Evolutionary conservation across 2,888 invertebrate species (phyloP), one percentile per base, ranked within the genome.

Genomic region (Drosophila lacicola): DNA sequence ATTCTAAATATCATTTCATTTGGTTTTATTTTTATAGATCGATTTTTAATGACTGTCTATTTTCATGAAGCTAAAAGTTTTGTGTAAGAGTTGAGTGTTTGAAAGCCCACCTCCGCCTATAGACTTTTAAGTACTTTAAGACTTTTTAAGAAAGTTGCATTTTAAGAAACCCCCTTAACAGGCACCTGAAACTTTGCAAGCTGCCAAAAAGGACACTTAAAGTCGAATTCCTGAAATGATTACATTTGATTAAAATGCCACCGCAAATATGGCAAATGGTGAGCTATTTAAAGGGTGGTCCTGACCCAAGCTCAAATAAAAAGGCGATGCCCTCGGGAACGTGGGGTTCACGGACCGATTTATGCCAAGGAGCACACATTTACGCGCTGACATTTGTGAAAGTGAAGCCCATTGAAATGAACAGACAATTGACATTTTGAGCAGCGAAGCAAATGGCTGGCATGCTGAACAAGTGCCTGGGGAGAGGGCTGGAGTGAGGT

Each of bases 371-470:
- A 57, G 36, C 53, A 64, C 42, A 62, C 55, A 78, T 65, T 60
- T 70, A 67, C 46, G 69, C 70, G 68, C 73, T 77, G 85, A 87
- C 84, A 84, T 71, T 87, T 83, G 67, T 70, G 49, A 69, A 69
- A 74, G 68, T 55, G 57, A 50, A 66, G 61, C 63, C 75, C 78
- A 82, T 78, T 80, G 62, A 80, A 63, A 70, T 63, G 58, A 74
- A 54, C 74, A 87, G 77, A 81, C 88, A 82, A 83, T 83, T 83
- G 83, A 82, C 85, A 80, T 87, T 78, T 87, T 70, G 75, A 70
- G 74, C 67, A 65, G 68, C 56, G 45, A 47, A 53, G 64, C 74
- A 50, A 60, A 46, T 50, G 60, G 69, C 53, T 53, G 53, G 46
- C 71, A 54, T 49, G 33, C 58, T 51, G 62, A 70, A 64, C 78